Evolutionary conservation across 1,140 invertebrate genomes (phyloP), one percentile per base, ranked within the genome.

Genomic region (Macrobrachium nipponense): DNA sequence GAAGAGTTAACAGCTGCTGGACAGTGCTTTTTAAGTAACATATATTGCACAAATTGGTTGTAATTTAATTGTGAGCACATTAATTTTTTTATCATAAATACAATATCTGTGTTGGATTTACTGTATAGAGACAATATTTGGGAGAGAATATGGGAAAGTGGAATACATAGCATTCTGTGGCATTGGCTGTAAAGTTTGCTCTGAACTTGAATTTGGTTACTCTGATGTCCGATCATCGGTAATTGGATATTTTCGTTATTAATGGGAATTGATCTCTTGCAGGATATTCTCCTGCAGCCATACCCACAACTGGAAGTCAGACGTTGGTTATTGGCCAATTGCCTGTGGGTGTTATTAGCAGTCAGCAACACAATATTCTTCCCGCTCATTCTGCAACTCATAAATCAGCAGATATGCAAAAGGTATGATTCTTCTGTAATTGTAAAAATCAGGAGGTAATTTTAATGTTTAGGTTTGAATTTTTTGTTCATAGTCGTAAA

Each of bases 281-380:
- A 88, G 87, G 82, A 64, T 88, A 88, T 73, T 75, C 81, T 81
- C 82, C 81, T 80, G 70, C 87, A 61, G 82, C 87, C 75, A 88
- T 88, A 78, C 87, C 87, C 60, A 88, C 87, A 51, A 84, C 87
- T 80, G 87, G 76, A 68, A 83, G 78, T 73, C 88, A 88, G 76
- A 88, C 88, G 12, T 66, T 88, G 72, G 80, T 88, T 44, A 88
- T 88, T 62, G 78, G 88, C n/a, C 88, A 87, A 70, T 76, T 88
- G 23, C 95, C 95, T 70, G 91, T 95, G 5, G 93, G 93, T 15
- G 94, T 96, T 2, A 93, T 96, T 85, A 95, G 94, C 88, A 95
- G 94, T 27, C 94, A 95, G 87, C 94, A 82, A 66, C 87, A 95
- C 70, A 94, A 92, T 87, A 92, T 94, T 18, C 90, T 94, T 79